Evolutionary conservation across 64 coral and sea anemone species (phyloP).

Genomic region (Montipora capricornis): DNA sequence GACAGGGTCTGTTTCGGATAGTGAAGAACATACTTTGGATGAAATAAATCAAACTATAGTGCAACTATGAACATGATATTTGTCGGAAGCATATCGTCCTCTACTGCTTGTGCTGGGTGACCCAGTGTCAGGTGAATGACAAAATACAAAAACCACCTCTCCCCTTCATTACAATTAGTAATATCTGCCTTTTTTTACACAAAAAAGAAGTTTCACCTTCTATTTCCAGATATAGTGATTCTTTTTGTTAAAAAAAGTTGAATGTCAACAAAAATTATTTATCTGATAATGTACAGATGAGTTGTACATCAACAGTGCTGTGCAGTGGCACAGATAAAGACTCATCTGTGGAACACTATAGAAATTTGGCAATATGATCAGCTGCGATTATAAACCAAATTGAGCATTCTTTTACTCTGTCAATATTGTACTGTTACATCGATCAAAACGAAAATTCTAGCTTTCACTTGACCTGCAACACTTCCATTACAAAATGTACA

Average conservation of each 20-base stretch:
- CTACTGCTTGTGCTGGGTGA: background rate
- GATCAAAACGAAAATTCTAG: background rate
- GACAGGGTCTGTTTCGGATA: background rate
- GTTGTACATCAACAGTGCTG: background rate
- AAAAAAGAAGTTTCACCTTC: background rate
- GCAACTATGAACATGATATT: background rate
- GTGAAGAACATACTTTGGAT: background rate
- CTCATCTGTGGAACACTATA: background rate
- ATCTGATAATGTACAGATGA: constrained; percentile 1
- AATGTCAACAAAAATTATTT: constrained; percentile 3
- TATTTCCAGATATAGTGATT: background rate
- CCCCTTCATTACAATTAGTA: constrained; percentile 1
- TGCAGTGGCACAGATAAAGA: background rate
- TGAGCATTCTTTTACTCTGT: background rate
- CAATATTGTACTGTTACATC: background rate
- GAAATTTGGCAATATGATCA: background rate
- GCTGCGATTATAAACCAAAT: background rate
- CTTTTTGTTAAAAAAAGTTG: background rate
- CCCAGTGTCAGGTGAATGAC: background rate
- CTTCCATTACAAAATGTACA: background rate
- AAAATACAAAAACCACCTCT: background rate
- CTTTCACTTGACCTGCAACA: constrained; percentile 5
- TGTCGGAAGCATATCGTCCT: background rate
- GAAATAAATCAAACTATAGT: background rate
- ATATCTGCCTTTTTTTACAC: background rate